A percentile compares a stretch with the other conserved stretches of the same genome.
Conservation (phyloP, 2,113 vertebrate genomes). For the Siniperca chuatsi region DNA sequence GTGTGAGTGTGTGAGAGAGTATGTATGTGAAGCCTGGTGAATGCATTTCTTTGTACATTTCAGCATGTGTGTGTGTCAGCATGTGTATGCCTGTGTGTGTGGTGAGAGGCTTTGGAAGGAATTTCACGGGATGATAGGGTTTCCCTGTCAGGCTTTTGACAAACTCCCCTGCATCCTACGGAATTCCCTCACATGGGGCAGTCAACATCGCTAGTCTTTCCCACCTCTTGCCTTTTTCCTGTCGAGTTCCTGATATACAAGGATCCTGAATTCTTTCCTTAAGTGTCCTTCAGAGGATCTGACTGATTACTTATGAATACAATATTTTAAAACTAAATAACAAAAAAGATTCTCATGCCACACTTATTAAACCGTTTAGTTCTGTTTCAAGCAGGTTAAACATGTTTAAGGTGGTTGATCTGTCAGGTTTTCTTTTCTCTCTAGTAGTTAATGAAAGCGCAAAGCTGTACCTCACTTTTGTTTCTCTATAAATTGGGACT, state of each 20-base stretch:
- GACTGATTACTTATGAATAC: not conserved
- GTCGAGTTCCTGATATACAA: not conserved
- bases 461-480: no score
- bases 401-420: no score
- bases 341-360: no score
- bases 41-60: no score
- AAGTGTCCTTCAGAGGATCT: not conserved
- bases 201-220: constrained; percentile 19
- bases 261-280: not conserved
- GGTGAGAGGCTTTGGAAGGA: constrained; percentile 68
- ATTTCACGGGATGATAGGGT: constrained; percentile 74
- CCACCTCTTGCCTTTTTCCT: constrained; percentile 19
- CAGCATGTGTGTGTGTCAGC: constrained; percentile 4
- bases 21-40: not conserved
- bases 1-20: not conserved
- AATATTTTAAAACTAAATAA: not conserved
- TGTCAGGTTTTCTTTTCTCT: no score
- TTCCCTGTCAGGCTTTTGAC: constrained; percentile 76
- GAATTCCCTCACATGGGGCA: constrained; percentile 69
- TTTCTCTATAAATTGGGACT: not conserved
- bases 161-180: constrained; percentile 59
- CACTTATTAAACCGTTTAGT: no score
- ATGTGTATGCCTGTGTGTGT: constrained; percentile 49
- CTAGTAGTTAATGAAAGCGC: no score
- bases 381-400: no score